Conservation (phyloP, 2,888 invertebrate genomes). For the Melipona beecheii region DNA sequence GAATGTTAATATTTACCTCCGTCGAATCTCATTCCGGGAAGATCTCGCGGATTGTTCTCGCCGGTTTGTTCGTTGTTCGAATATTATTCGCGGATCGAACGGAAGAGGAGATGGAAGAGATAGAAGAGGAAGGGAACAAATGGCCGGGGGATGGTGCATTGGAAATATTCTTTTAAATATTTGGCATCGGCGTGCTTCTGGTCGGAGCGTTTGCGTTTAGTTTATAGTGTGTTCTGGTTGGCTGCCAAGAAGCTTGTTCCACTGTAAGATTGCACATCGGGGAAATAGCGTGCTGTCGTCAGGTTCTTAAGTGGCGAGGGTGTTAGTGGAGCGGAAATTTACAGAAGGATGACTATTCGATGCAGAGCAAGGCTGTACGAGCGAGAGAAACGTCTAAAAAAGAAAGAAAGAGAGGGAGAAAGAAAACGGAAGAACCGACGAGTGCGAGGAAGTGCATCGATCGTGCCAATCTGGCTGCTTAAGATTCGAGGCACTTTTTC, state of each 20-base stretch:
- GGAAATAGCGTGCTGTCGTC: constrained; percentile 21
- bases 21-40: neutral
- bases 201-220: constrained; percentile 22
- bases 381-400: constrained; percentile 12
- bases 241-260: constrained; percentile 37
- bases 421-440: constrained; percentile 2
- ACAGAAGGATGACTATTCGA: constrained; percentile 29
- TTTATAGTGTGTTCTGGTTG: constrained; percentile 38
- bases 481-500: neutral
- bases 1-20: neutral
- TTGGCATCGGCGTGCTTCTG: constrained; percentile 39
- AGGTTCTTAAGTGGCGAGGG: constrained; percentile 36
- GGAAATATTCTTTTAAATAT: constrained; percentile 36
- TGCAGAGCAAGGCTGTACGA: neutral
- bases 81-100: neutral
- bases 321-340: constrained; percentile 33
- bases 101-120: neutral
- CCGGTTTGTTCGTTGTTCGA: neutral
- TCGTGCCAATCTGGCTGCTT: constrained; percentile 15
- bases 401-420: too few species aligned
- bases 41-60: neutral
- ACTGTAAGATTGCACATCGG: constrained; percentile 42
- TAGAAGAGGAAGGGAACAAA: neutral
- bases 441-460: constrained; percentile 1
- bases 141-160: neutral